Evolutionary conservation across 2,113 vertebrate species (phyloP), one percentile per base, ranked within the genome.

Genomic region (Spea multiplicata): DNA sequence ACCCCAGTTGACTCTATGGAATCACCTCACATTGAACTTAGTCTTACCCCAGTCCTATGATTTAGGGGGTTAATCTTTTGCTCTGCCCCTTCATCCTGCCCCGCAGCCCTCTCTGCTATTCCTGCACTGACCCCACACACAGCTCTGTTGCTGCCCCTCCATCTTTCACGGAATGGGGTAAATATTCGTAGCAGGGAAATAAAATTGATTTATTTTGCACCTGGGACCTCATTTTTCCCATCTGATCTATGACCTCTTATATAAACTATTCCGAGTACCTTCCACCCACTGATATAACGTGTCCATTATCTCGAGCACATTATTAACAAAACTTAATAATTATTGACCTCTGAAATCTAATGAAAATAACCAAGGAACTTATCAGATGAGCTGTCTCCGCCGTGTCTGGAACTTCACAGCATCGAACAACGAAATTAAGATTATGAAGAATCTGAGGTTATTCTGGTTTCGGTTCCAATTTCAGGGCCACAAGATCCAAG

Each of bases 261-360:
- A 59, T 59, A 59, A 9, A 59, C 10, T 59, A 13, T 59, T 59
- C 55, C 55, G 14, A 57, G 55, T 57, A 8, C 9, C 55, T 59
- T 59, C 14, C 55, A 7, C 6, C 9, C 6, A 52, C 50, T 7
- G 50, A 9, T 30, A 4, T 13, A 30, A 64, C 61, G 14, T 3
- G 14, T 13, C 2, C 61, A 16, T 57, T 71, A 71, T 71, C 70
- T 71, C 2, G 9, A 12, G 3, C 14, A 9, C 49, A 7, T 52
- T 17, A 44, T 55, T 44, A 44, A 44, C 8, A 3, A 12, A 12
- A 14, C 10, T 4, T 46, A 10, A 75, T 53, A 53, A 75, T 47
- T 59, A 69, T 48, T 30, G 66, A 69, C 52, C 74, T 76, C 66
- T 12, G 50, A 65, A 4, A 47, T 76, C 13, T 69, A 76, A 76